Evolutionary conservation across 2,888 invertebrate species (phyloP).

Genomic region (Petrophora chlorosata): DNA sequence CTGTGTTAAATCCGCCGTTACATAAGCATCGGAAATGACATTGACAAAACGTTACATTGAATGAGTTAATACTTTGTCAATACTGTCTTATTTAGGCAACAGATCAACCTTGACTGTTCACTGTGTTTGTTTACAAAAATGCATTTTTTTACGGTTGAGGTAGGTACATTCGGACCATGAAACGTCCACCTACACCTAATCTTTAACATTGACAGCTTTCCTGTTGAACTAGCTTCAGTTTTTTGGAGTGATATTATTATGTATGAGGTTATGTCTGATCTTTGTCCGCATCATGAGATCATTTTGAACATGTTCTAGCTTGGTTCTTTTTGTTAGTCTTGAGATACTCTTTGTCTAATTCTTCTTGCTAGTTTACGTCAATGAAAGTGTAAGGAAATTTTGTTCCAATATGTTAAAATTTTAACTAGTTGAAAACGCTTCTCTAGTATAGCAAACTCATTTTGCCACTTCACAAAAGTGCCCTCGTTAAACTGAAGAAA

Average conservation of each 20-base stretch:
- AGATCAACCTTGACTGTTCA: constrained; percentile 41
- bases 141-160: constrained; percentile 21
- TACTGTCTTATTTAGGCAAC: constrained; percentile 25
- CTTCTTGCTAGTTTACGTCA: too few species aligned
- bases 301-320: background rate
- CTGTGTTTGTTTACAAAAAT: constrained; percentile 28
- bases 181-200: constrained; percentile 24
- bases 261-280: too few species aligned
- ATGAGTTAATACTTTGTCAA: constrained; percentile 41
- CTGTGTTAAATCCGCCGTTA: constrained; percentile 12
- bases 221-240: background rate
- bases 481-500: constrained; percentile 8
- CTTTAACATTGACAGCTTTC: constrained; percentile 8
- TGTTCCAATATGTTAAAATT: too few species aligned
- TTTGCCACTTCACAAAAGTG: background rate
- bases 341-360: too few species aligned
- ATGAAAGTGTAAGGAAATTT: too few species aligned
- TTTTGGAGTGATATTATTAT: constrained; percentile 1
- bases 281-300: background rate
- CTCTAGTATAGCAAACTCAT: too few species aligned
- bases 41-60: constrained; percentile 37
- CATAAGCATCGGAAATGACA: constrained; percentile 43
- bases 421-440: too few species aligned
- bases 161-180: constrained; percentile 23
- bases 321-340: too few species aligned